Percentiles rank a stretch among this genome's conserved stretches.
Conservation (phyloP, 2,888 invertebrate species). For the Alloscopus bannaensis region DNA sequence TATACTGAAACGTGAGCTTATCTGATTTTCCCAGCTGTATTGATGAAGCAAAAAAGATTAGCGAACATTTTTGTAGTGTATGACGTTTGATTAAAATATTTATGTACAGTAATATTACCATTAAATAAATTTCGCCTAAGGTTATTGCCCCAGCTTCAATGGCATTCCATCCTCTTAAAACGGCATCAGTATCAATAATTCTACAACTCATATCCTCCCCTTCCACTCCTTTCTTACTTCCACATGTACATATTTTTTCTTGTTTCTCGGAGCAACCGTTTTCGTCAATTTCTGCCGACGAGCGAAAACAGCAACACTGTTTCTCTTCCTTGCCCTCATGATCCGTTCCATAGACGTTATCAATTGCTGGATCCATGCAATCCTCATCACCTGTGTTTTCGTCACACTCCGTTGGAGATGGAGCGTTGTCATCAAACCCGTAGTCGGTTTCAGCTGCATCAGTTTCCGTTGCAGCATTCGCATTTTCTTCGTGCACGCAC, state of each 20-base stretch:
- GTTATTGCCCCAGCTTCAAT: conserved; percentile 87
- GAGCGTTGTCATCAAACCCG: conserved; percentile 51
- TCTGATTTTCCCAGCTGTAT: conserved; percentile 75
- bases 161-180: conserved; percentile 86
- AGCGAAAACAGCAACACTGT: background rate
- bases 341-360: conserved; percentile 29
- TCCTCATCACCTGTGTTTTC: conserved; percentile 51
- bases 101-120: conserved; percentile 78
- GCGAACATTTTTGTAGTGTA: no score
- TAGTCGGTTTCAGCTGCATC: conserved; percentile 51
- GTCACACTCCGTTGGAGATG: conserved; percentile 52
- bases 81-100: background rate
- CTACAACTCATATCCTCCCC: conserved; percentile 67
- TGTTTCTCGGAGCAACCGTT: conserved; percentile 42
- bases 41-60: no score
- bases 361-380: conserved; percentile 35
- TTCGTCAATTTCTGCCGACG: conserved; percentile 35
- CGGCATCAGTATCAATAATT: conserved; percentile 73
- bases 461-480: conserved; percentile 51
- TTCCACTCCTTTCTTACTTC: conserved; percentile 39
- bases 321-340: conserved; percentile 37
- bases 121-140: conserved; percentile 92
- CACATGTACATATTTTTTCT: conserved; percentile 38
- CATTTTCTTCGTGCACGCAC: conserved; percentile 54
- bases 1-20: conserved; percentile 76